Conservation (phyloP, 1,140 invertebrate species). For the Cherax quadricarinatus region DNA sequence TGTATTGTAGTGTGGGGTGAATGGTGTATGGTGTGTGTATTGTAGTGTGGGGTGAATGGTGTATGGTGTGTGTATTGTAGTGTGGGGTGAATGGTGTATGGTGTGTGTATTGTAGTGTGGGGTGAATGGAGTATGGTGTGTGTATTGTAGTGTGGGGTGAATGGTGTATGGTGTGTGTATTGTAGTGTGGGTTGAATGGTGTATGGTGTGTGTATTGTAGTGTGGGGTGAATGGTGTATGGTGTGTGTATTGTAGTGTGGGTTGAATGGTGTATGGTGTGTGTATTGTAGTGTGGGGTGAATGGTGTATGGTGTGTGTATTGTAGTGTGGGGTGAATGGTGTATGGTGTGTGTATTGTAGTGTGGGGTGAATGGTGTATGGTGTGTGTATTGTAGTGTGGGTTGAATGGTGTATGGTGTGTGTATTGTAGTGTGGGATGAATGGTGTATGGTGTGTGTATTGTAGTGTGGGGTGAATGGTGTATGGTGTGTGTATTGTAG, state of each 20-base stretch:
- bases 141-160: not conserved
- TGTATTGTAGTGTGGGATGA: not conserved
- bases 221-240: conserved; percentile 22
- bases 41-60: not conserved
- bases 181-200: not conserved
- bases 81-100: not conserved
- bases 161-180: not conserved
- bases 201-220: not conserved
- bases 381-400: not conserved
- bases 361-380: not conserved
- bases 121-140: not conserved
- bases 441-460: conserved; percentile 29
- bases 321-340: conserved; percentile 21
- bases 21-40: conserved; percentile 29
- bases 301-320: not conserved
- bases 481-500: not conserved
- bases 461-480: not conserved
- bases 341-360: not conserved
- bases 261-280: not conserved
- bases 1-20: not conserved
- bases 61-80: not conserved
- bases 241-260: not conserved
- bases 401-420: not conserved
- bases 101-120: not conserved
- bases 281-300: not conserved